Base-by-base conservation (phyloP, 1,140 invertebrate species). In the Drosophila dunni region DNA sequence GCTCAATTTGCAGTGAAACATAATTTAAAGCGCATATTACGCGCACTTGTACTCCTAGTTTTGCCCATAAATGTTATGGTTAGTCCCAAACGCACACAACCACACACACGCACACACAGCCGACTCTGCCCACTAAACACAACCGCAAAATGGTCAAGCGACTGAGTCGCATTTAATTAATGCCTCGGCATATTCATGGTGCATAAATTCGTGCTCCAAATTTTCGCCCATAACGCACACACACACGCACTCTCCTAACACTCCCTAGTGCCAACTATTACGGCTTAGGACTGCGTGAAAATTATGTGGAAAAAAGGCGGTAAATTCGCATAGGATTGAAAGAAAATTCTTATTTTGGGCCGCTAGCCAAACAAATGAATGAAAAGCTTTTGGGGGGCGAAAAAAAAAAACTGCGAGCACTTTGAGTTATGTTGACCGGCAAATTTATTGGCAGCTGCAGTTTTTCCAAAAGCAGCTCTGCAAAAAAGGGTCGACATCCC, bases 151-250 rank as follows among this genome's bases (percentile, higher is more conserved):
- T 79, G 68, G 67, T 48, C 71, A 53, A 78, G 70, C 73, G 62
- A 45, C 54, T 79, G 79, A 79, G 73, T 88, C 76, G 76, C 79
- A 79, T 86, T 86, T 86, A 86, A 86, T 86, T 86, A 86, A 86
- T 86, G 79, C 72, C 72, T 45, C 36, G 56, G 60, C 76, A 74
- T 53, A 79, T 88, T 82, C 65, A 82, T 75, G 76, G 68, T 46
- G 68, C 76, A 88, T 75, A 88, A 83, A 82, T 88, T 79, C 42
- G 42, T 42, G 76, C 78, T 76, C 15, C 24, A 24, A 58, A 65
- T 69, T 63, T 69, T 13, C n/a, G 29, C 11, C 9, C 10, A 42
- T 29, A 17, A 34, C 33, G 6, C 24, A 45, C 56, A 58, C 56
- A 46, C 29, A 61, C 29, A 13, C 58, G 17, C 45, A 20, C 17